Conservation (phyloP, 1,140 invertebrate genomes). For the Drosophila biarmipes region DNA sequence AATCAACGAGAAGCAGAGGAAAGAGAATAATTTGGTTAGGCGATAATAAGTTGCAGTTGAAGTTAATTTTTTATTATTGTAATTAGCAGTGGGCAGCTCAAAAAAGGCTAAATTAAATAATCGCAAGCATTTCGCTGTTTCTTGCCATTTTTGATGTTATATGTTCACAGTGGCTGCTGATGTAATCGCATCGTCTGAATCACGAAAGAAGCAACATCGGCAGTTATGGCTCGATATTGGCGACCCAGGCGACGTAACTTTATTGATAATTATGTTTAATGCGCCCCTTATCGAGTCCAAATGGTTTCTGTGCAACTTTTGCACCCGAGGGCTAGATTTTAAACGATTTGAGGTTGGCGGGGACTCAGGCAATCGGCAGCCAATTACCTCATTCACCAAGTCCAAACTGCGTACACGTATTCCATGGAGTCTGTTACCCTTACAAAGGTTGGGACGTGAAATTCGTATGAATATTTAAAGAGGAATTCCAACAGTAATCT, state of each 20-base stretch:
- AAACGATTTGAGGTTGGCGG: constrained; percentile 20
- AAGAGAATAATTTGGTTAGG: constrained; percentile 38
- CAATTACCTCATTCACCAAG: background rate
- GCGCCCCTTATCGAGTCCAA: constrained; percentile 50
- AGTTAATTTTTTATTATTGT: constrained; percentile 38
- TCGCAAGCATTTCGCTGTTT: constrained; percentile 10
- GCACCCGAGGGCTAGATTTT: constrained; percentile 11
- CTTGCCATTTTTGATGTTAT: constrained; percentile 20
- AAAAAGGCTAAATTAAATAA: constrained; percentile 52
- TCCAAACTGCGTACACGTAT: background rate
- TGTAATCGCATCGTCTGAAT: constrained; percentile 46
- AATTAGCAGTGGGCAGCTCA: constrained; percentile 27
- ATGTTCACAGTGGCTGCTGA: constrained; percentile 28
- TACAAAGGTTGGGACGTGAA: too few relatives aligned
- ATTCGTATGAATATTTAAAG: too few relatives aligned
- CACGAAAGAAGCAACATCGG: constrained; percentile 21
- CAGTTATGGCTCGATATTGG: constrained; percentile 29
- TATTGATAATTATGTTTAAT: constrained; percentile 62
- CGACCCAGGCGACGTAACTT: constrained; percentile 38
- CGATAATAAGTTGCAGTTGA: constrained; percentile 41
- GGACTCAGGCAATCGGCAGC: background rate
- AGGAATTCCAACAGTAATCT: too few relatives aligned
- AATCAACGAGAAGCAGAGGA: constrained; percentile 16
- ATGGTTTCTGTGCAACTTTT: constrained; percentile 21
- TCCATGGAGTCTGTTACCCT: too few relatives aligned